Evolutionary conservation across 2,888 invertebrate genomes (phyloP).

Genomic region (Pandemis cinnamomeana): DNA sequence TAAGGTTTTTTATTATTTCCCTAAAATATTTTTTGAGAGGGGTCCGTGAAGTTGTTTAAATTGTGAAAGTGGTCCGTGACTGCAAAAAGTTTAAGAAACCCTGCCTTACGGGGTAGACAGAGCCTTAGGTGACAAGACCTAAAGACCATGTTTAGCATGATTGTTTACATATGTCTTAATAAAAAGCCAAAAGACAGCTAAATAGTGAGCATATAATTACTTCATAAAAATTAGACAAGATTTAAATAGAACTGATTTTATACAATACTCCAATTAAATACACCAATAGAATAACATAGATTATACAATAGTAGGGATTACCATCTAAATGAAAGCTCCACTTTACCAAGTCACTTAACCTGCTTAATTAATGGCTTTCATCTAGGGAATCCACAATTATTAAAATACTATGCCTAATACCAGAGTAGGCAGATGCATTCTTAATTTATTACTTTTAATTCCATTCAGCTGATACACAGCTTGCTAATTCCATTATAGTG

Average conservation of each 20-base stretch:
- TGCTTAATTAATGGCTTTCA: slow-evolving; percentile 6
- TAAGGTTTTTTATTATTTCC: too few relatives aligned
- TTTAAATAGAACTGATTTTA: slow-evolving; percentile 41
- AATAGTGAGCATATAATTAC: slow-evolving; percentile 72
- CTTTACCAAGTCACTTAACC: background rate
- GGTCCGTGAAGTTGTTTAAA: too few relatives aligned
- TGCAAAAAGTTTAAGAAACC: too few relatives aligned
- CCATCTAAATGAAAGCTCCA: slow-evolving; percentile 18
- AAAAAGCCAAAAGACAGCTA: slow-evolving; percentile 59
- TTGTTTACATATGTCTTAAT: slow-evolving; percentile 43
- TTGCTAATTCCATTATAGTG: background rate
- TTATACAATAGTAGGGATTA: slow-evolving; percentile 18
- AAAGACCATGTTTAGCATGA: too few relatives aligned
- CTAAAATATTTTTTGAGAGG: too few relatives aligned
- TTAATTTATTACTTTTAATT: slow-evolving; percentile 18
- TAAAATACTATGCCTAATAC: slow-evolving; percentile 22
- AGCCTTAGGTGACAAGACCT: too few relatives aligned
- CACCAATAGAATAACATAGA: slow-evolving; percentile 32
- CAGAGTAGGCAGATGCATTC: slow-evolving; percentile 9
- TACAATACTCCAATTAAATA: slow-evolving; percentile 34
- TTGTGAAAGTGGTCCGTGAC: too few relatives aligned
- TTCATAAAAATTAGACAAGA: slow-evolving; percentile 51
- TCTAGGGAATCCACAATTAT: slow-evolving; percentile 20
- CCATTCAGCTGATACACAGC: slow-evolving; percentile 4
- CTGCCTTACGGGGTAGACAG: too few relatives aligned